A percentile compares a stretch with the other conserved stretches of the same genome.
Conservation (phyloP, 2,888 invertebrate species). For the Keiferia lycopersicella region DNA sequence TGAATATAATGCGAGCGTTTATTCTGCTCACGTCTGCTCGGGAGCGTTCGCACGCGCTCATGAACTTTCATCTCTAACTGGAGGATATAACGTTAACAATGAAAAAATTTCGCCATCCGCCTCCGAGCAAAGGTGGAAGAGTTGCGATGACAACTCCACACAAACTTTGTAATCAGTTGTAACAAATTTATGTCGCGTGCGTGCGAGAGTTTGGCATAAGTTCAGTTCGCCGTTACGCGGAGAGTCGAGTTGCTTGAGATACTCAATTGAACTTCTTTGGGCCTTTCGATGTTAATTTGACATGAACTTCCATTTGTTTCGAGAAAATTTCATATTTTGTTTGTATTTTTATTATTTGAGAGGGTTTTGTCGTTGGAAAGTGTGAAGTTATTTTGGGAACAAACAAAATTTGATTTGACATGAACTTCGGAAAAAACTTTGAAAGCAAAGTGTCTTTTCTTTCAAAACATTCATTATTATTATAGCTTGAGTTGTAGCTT, state of each 20-base stretch:
- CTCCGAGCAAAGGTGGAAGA: conserved; percentile 66
- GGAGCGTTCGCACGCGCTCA: conserved; percentile 68
- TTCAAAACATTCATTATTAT: too few species aligned
- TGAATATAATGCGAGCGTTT: conserved; percentile 72
- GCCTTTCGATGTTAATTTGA: conserved; percentile 44
- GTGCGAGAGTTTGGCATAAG: conserved; percentile 48
- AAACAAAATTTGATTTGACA: not conserved
- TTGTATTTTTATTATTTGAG: not conserved
- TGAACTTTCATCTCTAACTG: conserved; percentile 77
- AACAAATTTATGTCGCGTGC: conserved; percentile 75
- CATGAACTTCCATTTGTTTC: conserved; percentile 30
- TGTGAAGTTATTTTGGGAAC: not conserved
- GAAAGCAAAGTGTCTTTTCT: not conserved
- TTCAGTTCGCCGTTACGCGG: conserved; percentile 29
- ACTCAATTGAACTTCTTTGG: conserved; percentile 41
- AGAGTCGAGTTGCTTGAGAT: conserved; percentile 37
- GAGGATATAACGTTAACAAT: conserved; percentile 73
- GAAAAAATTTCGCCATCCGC: conserved; percentile 65
- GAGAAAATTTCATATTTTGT: conserved; percentile 7
- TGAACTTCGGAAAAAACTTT: not conserved
- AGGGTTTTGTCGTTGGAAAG: not conserved
- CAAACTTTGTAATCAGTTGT: conserved; percentile 78
- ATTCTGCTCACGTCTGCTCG: conserved; percentile 74
- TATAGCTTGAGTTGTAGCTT: too few species aligned
- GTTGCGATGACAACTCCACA: conserved; percentile 75